Evolutionary conservation across 2,888 invertebrate genomes (phyloP).

Genomic region (Sarcophaga caerulescens): DNA sequence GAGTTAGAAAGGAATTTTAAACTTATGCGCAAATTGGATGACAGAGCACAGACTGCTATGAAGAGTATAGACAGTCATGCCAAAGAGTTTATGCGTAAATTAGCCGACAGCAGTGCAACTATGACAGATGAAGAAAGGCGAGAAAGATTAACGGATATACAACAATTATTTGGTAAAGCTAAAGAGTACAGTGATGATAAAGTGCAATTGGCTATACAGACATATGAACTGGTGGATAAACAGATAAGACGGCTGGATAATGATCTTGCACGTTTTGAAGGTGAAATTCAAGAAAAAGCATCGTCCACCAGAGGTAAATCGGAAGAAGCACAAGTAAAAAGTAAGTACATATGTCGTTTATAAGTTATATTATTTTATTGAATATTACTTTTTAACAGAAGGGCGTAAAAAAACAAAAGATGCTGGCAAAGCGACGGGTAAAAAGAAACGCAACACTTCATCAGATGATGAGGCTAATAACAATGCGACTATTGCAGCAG

Average conservation of each 20-base stretch:
- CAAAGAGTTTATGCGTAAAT: constrained; percentile 80
- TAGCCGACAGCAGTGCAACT: constrained; percentile 72
- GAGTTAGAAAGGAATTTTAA: constrained; percentile 98
- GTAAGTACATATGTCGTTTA: constrained; percentile 78
- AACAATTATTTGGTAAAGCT: constrained; percentile 94
- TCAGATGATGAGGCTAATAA: constrained; percentile 79
- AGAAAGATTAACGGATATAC: constrained; percentile 90
- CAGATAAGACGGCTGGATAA: constrained; percentile 97
- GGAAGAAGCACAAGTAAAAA: constrained; percentile 84
- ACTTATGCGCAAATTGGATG: constrained; percentile 96
- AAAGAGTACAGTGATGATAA: constrained; percentile 98
- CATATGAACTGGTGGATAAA: constrained; percentile 98
- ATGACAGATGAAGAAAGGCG: constrained; percentile 87
- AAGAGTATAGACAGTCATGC: constrained; percentile 92
- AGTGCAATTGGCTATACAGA: constrained; percentile 98
- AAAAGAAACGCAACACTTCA: constrained; percentile 83
- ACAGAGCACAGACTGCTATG: constrained; percentile 94
- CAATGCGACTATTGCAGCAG: constrained; percentile 59
- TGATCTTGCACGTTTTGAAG: constrained; percentile 97
- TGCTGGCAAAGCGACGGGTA: constrained; percentile 82
- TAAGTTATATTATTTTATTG: constrained; percentile 25
- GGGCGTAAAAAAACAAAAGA: constrained; percentile 88
- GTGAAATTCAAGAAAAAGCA: constrained; percentile 97
- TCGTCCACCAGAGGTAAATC: constrained; percentile 88
- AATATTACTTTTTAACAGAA: constrained; percentile 80